Conservation (phyloP, 23 tunicate genomes). For the Oikopleura vanhoeffeni region DNA sequence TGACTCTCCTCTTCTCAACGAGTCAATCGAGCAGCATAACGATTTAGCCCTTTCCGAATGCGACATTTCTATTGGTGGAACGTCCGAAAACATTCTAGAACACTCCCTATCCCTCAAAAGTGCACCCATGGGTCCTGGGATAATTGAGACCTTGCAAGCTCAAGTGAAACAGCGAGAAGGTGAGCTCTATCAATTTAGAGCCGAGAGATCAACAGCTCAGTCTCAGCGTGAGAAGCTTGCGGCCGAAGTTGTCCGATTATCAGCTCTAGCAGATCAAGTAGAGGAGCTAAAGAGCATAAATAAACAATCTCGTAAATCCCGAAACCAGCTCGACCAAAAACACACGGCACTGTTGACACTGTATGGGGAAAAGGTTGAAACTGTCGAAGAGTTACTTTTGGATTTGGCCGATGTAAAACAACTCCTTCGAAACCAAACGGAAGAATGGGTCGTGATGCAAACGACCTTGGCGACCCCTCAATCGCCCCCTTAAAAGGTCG, state of each 20-base stretch:
- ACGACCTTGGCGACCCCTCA: too few relatives aligned
- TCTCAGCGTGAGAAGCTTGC: conserved; percentile 9
- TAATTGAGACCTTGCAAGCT: neutral
- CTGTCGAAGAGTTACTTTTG: neutral
- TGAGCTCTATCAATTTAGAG: neutral
- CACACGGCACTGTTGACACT: conserved; percentile 8
- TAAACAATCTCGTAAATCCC: too few relatives aligned
- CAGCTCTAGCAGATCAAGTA: neutral
- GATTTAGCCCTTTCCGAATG: neutral
- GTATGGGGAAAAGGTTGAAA: conserved; percentile 5
- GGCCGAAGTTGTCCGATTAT: neutral
- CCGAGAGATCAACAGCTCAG: neutral
- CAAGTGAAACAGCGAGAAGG: neutral
- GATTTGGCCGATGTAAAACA: conserved; percentile 6
- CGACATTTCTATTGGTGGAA: neutral
- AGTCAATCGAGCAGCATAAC: too few relatives aligned
- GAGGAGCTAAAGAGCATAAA: neutral
- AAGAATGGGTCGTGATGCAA: neutral
- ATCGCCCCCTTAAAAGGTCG: too few relatives aligned
- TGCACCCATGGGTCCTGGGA: neutral
- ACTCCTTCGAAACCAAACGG: neutral
- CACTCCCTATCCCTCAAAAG: neutral
- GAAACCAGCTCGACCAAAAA: neutral
- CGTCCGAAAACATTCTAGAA: neutral
- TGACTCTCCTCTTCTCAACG: neutral